These are phyloP conservation scores for Hycleus phaleratus DNA, from an alignment of 1,140 invertebrate species.

Conservation along the genomic window DNA sequence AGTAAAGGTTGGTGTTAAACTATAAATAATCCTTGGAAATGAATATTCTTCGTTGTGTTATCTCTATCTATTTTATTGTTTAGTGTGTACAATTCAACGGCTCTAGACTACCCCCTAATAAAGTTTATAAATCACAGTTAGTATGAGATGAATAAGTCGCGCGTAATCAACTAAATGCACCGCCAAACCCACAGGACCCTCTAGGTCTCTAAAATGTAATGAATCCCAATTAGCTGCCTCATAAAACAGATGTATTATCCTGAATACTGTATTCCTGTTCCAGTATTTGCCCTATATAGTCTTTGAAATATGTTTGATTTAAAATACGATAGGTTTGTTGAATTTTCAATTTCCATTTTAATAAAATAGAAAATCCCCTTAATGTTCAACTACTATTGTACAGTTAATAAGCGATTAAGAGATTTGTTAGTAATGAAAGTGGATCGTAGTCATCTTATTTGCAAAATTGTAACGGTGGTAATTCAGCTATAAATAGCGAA, in stretches of 20 bases:
- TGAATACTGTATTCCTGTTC: neutral
- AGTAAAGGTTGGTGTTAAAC: too few relatives aligned
- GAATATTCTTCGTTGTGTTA: too few relatives aligned
- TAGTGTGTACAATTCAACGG: neutral
- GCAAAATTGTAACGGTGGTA: neutral
- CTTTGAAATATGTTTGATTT: too few relatives aligned
- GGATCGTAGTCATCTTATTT: slow-evolving; percentile 3
- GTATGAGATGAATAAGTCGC: slow-evolving; percentile 27
- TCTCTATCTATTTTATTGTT: too few relatives aligned
- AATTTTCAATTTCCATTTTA: too few relatives aligned
- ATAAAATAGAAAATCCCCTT: too few relatives aligned
- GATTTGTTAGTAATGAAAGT: neutral
- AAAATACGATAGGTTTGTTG: too few relatives aligned
- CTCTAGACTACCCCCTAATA: slow-evolving; percentile 15
- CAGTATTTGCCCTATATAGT: too few relatives aligned
- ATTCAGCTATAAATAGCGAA: slow-evolving; percentile 36
- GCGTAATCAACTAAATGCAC: slow-evolving; percentile 27
- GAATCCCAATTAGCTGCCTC: slow-evolving; percentile 30
- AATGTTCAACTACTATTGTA: too few relatives aligned
- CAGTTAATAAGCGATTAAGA: too few relatives aligned
- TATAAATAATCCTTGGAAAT: too few relatives aligned
- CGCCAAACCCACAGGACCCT: slow-evolving; percentile 23
- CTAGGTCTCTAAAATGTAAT: slow-evolving; percentile 17
- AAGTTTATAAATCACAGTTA: slow-evolving; percentile 29
- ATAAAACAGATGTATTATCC: slow-evolving; percentile 26